A percentile compares a stretch with the other conserved stretches of the same genome.
phyloP scores from a whole-genome alignment of 2,797 vertebrate species.

The Apodemus agrarius region DNA sequence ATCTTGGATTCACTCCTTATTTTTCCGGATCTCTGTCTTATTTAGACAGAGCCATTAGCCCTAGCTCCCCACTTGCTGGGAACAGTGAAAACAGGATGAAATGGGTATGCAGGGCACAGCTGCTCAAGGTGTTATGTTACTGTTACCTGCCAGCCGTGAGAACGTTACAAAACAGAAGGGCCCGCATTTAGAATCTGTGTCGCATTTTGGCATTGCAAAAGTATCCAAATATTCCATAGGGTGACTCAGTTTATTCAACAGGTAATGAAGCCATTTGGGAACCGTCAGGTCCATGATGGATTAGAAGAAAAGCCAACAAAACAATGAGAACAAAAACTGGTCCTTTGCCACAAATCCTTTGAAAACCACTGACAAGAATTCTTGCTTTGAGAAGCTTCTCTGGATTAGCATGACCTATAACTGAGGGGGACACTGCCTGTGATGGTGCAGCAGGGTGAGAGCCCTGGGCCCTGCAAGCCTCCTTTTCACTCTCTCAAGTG shows the following conservation, averaged over 20 bases:
- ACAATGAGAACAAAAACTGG: neutral
- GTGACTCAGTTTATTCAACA: neutral
- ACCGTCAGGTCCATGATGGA: neutral
- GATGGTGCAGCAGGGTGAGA: no score
- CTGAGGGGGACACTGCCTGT: neutral
- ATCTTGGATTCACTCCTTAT: neutral
- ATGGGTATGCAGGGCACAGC: neutral
- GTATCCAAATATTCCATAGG: neutral
- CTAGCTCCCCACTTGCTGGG: neutral
- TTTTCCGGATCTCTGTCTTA: neutral
- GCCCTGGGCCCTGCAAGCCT: neutral
- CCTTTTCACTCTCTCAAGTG: neutral
- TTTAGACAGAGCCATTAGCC: neutral
- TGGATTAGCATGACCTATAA: neutral
- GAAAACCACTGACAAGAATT: neutral
- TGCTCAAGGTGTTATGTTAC: neutral
- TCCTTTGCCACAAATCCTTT: neutral
- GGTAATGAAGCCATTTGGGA: neutral
- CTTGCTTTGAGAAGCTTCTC: neutral
- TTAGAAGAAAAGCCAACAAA: neutral
- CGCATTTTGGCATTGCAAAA: neutral
- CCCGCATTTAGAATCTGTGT: neutral
- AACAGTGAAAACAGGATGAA: neutral
- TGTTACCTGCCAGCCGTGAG: neutral
- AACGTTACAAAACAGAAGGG: neutral